Base-by-base conservation (phyloP, 2,113 vertebrate species). In the Callopanchax toddi region DNA sequence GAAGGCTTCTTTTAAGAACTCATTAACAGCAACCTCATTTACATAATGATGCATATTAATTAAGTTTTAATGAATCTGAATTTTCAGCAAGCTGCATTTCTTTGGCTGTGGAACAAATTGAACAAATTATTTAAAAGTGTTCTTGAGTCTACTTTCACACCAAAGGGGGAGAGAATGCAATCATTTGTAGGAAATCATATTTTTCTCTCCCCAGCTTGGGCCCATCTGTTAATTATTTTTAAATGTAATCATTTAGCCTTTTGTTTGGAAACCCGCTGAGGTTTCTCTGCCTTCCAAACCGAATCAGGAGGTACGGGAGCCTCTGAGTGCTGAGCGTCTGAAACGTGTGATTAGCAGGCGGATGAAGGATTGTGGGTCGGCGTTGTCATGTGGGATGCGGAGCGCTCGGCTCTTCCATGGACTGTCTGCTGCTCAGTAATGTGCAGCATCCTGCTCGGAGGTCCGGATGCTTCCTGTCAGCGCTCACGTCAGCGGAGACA, bases 21-120 rank as follows among this genome's bases (percentile, higher is more conserved):
- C 97, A 98, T 99, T 99, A 99, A 99, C 96, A 95, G 96, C 95
- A 98, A 89, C 95, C 97, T 99, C 95, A 99, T 99, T 98, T 99
- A 95, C 97, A 99, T 99, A 99, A 99, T 99, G 96, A 98, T 99
- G 97, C 97, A 98, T 99, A 99, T 99, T 98, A 98, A 99, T 99
- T 98, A 98, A 97, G 96, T 98, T 98, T 99, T 99, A 99, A 99
- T 99, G 97, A 99, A 98, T 97, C 95, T 95, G 94, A 97, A 97
- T 97, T 98, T 98, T 95, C 94, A 97, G 95, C 95, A 96, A 98
- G 96, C 93, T 93, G 95, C 96, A 96, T 97, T 96, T 97, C 96
- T 96, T 97, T 96, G 96, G 97, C 96, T 96, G 96, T 97, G 95
- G 96, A 98, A 98, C 96, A 98, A 99, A 99, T 98, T 99, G 96